A percentile compares a stretch with the other conserved stretches of the same genome.
These are phyloP conservation scores for Eulemur rufifrons DNA, from an alignment of 2,113 vertebrate species.

Conservation along the genomic window DNA sequence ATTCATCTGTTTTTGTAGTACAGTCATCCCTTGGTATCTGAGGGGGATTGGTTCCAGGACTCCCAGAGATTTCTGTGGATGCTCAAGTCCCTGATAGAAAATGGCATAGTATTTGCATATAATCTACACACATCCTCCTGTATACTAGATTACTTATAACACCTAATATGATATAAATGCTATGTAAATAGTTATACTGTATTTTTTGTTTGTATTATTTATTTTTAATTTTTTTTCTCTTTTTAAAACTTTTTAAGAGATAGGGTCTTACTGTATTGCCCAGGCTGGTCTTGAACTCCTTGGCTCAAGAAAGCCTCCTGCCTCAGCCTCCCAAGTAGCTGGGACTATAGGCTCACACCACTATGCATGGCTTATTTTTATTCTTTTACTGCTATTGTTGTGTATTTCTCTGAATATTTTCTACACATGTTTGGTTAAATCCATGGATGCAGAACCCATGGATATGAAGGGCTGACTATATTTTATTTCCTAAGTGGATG, in stretches of 20 bases:
- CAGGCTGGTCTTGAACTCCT: no score
- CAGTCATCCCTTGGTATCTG: neutral
- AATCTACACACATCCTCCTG: neutral
- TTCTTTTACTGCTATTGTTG: neutral
- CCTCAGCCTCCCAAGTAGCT: no score
- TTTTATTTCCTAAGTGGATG: neutral
- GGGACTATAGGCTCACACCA: no score
- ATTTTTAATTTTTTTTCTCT: no score
- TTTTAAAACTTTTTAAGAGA: no score
- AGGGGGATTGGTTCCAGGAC: neutral
- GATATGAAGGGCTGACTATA: neutral
- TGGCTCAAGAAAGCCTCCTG: no score
- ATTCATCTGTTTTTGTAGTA: neutral
- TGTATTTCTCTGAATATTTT: neutral
- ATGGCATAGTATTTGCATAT: neutral
- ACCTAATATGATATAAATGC: neutral
- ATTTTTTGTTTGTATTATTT: neutral
- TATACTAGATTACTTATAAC: neutral
- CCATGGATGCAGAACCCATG: neutral
- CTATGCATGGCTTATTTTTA: neutral
- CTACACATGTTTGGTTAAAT: neutral
- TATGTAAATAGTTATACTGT: neutral
- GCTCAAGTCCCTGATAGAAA: neutral
- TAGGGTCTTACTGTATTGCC: no score
- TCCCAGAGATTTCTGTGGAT: neutral